Conservation (phyloP, 2,888 invertebrate species). For the Hydrotaea cyrtoneurina region DNA sequence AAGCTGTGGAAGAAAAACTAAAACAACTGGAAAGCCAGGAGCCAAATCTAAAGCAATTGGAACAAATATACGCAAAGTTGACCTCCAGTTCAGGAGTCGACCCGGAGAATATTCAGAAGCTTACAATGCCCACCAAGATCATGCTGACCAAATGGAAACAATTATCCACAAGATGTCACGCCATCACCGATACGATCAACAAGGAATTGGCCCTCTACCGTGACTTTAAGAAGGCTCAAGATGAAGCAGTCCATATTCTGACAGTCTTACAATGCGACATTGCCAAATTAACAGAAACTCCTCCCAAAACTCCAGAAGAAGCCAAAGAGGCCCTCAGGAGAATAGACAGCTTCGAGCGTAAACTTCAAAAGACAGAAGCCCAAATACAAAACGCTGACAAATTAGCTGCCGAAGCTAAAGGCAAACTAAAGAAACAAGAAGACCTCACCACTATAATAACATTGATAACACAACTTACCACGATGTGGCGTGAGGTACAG, state of each 20-base stretch:
- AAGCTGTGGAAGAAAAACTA: constrained; percentile 82
- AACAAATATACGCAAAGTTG: constrained; percentile 86
- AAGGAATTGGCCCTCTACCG: constrained; percentile 84
- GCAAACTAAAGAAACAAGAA: constrained; percentile 81
- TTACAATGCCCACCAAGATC: constrained; percentile 84
- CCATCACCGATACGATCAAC: constrained; percentile 83
- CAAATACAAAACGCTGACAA: constrained; percentile 83
- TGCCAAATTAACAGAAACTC: constrained; percentile 84
- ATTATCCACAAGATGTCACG: constrained; percentile 83
- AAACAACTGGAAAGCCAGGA: constrained; percentile 83
- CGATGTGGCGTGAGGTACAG: constrained; percentile 84
- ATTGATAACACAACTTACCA: constrained; percentile 86
- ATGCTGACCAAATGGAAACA: constrained; percentile 86
- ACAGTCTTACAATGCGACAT: constrained; percentile 88
- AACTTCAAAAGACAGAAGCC: constrained; percentile 82
- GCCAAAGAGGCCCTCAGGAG: constrained; percentile 73
- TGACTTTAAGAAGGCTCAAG: constrained; percentile 87
- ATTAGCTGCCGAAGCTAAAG: constrained; percentile 84
- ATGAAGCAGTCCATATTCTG: constrained; percentile 86
- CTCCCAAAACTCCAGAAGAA: constrained; percentile 71
- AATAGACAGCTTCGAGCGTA: constrained; percentile 82
- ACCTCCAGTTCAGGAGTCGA: constrained; percentile 86
- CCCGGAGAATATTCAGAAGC: constrained; percentile 85
- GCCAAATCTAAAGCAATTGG: constrained; percentile 84
- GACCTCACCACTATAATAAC: constrained; percentile 83